Evolutionary conservation across 2,888 invertebrate species (phyloP).

Genomic region (Scaptomyza parva): DNA sequence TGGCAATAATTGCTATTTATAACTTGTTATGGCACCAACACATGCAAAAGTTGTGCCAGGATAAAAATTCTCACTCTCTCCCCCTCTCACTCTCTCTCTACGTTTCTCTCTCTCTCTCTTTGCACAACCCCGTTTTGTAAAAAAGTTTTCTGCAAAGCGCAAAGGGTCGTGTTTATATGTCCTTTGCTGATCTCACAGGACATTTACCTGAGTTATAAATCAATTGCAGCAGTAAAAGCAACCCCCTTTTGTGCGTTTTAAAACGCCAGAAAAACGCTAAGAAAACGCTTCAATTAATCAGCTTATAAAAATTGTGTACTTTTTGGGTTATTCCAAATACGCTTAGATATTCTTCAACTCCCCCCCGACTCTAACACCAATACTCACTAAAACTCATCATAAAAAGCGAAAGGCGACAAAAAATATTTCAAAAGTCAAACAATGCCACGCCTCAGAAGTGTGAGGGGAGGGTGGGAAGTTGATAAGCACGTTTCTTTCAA

Average conservation of each 20-base stretch:
- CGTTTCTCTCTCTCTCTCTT: constrained; percentile 1
- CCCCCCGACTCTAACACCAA: no score
- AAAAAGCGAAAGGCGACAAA: constrained; percentile 25
- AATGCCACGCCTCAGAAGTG: constrained; percentile 54
- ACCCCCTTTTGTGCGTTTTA: constrained; percentile 21
- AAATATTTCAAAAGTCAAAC: constrained; percentile 36
- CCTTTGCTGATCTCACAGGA: constrained; percentile 77
- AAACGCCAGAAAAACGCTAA: constrained; percentile 51
- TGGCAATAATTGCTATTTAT: constrained; percentile 77
- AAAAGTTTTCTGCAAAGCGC: constrained; percentile 37
- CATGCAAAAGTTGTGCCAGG: constrained; percentile 63
- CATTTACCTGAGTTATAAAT: constrained; percentile 76
- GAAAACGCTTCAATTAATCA: constrained; percentile 40
- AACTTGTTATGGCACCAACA: constrained; percentile 78
- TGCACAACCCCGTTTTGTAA: constrained; percentile 65
- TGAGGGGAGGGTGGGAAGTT: constrained; percentile 13
- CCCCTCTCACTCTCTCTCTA: background rate
- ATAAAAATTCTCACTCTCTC: constrained; percentile 39
- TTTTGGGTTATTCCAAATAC: background rate
- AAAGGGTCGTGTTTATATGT: constrained; percentile 54
- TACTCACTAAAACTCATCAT: background rate
- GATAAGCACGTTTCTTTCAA: constrained; percentile 51
- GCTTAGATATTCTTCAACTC: background rate
- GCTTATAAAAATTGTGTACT: constrained; percentile 14
- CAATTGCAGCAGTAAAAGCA: constrained; percentile 60